A percentile compares a stretch with the other conserved stretches of the same genome.
Conservation (phyloP, 2,888 invertebrate species). For the Plusia festucae region DNA sequence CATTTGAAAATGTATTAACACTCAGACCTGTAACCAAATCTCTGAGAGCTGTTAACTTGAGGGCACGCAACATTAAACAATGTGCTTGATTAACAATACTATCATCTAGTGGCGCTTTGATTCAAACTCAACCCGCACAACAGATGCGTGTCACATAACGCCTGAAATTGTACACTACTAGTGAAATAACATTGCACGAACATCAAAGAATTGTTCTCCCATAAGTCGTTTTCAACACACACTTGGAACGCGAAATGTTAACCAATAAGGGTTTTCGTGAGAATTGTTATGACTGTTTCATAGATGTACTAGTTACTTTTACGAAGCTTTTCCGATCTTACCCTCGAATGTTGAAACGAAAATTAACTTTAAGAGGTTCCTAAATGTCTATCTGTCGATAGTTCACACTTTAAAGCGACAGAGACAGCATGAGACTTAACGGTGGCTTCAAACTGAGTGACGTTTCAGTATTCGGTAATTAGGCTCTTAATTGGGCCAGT, state of each 20-base stretch:
- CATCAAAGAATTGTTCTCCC: conserved; percentile 19
- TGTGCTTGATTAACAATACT: conserved; percentile 58
- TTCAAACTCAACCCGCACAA: conserved; percentile 33
- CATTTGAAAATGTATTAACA: conserved; percentile 4
- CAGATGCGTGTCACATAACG: conserved; percentile 45
- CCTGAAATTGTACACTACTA: conserved; percentile 27
- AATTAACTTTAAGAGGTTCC: no score
- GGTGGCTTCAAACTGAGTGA: no score
- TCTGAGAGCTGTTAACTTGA: conserved; percentile 18
- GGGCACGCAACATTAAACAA: conserved; percentile 50
- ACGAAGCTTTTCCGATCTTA: no score
- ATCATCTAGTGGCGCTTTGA: conserved; percentile 48
- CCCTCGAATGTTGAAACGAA: no score
- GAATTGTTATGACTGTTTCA: no score
- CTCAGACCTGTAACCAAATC: conserved; percentile 36
- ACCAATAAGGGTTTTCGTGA: no score
- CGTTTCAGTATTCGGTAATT: no score
- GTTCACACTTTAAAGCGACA: no score
- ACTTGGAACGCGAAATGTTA: conserved; percentile 27
- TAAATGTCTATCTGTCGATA: no score
- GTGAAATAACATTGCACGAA: conserved; percentile 40
- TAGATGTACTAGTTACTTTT: no score
- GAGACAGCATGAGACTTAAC: no score
- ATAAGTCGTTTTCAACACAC: conserved; percentile 3
- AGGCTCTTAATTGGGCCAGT: no score